Conservation (phyloP, 2,113 vertebrate species). For the Psilopsiagon aymara region DNA sequence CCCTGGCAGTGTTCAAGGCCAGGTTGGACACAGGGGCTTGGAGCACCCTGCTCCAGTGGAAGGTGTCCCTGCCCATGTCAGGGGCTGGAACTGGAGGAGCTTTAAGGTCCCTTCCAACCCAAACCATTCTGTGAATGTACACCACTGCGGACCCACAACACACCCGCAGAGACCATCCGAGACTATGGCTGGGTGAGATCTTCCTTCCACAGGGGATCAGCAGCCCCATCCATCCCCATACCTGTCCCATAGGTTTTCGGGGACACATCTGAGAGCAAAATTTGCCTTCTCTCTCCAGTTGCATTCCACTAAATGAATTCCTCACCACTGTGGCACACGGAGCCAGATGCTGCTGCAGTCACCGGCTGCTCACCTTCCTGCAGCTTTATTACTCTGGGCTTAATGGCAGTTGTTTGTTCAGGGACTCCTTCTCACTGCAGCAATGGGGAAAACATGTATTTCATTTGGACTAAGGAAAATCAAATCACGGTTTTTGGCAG, state of each 20-base stretch:
- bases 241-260: not conserved
- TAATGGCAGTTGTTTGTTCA: not conserved
- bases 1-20: no score
- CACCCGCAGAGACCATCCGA: fast-evolving
- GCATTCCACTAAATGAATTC: not conserved
- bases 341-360: not conserved
- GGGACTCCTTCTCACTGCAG: not conserved
- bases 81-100: no score
- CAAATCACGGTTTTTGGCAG: not conserved
- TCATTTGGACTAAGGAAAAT: not conserved
- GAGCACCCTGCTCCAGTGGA: no score
- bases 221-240: no score
- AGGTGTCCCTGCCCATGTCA: no score
- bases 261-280: not conserved
- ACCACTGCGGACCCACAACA: not conserved
- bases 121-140: not conserved
- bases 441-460: not conserved
- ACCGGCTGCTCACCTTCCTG: fast-evolving
- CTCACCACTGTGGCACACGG: not conserved
- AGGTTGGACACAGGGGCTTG: no score
- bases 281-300: not conserved
- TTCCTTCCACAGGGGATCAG: not conserved
- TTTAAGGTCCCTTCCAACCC: not conserved
- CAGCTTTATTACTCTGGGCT: not conserved
- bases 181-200: not conserved